phyloP scores from a whole-genome alignment of 92 coral and sea anemone genomes.

The Palythoa grandiflora region DNA sequence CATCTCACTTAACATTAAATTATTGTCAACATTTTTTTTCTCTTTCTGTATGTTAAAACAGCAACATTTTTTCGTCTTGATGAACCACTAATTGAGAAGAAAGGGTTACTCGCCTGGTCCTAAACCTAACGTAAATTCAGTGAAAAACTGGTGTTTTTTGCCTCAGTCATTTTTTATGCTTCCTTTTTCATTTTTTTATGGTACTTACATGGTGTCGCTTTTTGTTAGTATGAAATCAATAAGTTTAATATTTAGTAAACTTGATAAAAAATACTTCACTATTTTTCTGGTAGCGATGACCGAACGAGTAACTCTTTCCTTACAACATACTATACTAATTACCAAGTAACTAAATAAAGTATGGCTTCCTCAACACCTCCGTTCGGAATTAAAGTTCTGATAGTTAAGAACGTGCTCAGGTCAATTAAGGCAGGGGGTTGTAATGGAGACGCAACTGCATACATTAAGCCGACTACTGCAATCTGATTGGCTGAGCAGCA shows the following conservation, averaged over 20 bases:
- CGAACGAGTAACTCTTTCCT: constrained; percentile 41
- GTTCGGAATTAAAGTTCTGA: too few relatives aligned
- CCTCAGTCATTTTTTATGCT: neutral
- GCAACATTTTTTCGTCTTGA: neutral
- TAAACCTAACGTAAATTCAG: neutral
- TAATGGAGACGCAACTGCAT: too few relatives aligned
- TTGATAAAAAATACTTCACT: too few relatives aligned
- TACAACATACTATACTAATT: neutral
- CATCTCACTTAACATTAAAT: neutral
- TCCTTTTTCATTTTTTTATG: neutral
- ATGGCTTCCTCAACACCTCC: neutral
- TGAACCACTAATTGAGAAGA: neutral
- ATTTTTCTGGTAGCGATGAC: neutral
- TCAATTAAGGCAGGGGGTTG: too few relatives aligned
- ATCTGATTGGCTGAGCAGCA: too few relatives aligned
- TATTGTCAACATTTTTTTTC: neutral
- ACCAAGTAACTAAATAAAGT: neutral
- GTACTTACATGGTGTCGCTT: neutral
- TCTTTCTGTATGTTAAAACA: neutral
- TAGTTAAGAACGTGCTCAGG: too few relatives aligned
- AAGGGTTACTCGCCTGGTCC: constrained; percentile 53
- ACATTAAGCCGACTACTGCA: too few relatives aligned
- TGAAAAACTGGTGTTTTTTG: neutral
- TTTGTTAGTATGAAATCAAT: too few relatives aligned
- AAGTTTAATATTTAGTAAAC: neutral